These are phyloP conservation scores for Trichonephila clavata DNA, from an alignment of 1,140 invertebrate genomes.

Conservation along the genomic window DNA sequence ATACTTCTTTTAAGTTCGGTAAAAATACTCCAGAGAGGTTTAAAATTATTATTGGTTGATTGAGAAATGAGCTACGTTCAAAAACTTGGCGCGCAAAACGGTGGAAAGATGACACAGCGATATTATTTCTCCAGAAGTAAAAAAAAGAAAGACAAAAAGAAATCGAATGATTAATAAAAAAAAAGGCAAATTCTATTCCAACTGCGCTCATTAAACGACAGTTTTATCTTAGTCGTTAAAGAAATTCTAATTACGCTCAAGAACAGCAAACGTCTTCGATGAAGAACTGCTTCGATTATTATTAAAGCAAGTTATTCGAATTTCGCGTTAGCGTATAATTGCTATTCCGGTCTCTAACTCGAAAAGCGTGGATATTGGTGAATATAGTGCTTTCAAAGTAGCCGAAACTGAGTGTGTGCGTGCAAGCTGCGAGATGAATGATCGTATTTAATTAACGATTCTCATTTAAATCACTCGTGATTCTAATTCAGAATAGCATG, in stretches of 20 bases:
- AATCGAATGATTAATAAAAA: background rate
- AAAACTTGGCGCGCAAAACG: background rate
- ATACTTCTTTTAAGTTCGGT: background rate
- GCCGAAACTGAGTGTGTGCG: background rate
- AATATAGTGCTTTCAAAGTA: background rate
- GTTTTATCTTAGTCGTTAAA: background rate
- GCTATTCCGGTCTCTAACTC: background rate
- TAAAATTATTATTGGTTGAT: background rate
- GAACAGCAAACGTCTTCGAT: background rate
- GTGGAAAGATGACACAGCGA: background rate
- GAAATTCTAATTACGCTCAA: background rate
- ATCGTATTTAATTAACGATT: constrained; percentile 66
- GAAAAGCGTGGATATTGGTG: background rate
- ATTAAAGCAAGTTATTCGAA: constrained; percentile 6
- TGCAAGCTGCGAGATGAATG: constrained; percentile 33
- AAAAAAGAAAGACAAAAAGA: background rate
- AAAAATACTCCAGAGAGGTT: background rate
- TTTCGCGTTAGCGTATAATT: background rate
- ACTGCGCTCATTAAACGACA: background rate
- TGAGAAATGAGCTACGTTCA: background rate
- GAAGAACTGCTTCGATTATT: background rate
- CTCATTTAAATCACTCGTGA: constrained; percentile 51
- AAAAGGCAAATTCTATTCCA: background rate
- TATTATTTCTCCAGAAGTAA: background rate
- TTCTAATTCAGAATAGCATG: constrained; percentile 27